phyloP scores from a whole-genome alignment of 2,888 invertebrate genomes.

The Agriotes lineatus region DNA sequence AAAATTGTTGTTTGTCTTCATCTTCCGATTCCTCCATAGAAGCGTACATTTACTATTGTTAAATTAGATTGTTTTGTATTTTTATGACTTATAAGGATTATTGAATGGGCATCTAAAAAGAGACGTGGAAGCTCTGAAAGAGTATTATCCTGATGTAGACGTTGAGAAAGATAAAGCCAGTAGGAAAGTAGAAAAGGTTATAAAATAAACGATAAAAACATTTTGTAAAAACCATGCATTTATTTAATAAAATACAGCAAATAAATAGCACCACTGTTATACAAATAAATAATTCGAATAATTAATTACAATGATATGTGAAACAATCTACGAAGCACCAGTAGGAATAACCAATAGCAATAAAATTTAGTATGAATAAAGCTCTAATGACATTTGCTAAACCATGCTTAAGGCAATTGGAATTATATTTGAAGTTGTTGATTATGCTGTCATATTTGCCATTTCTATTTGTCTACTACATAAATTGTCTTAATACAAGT shows the following conservation, averaged over 20 bases:
- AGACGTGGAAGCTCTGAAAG: conserved; percentile 76
- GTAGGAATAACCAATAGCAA: neutral
- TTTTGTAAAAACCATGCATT: conserved; percentile 23
- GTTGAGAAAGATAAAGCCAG: conserved; percentile 74
- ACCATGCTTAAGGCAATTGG: neutral
- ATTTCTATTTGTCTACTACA: neutral
- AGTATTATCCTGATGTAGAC: conserved; percentile 82
- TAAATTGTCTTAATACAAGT: neutral
- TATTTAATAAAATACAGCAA: conserved; percentile 27
- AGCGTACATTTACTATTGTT: too few species aligned
- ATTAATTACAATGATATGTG: conserved; percentile 19
- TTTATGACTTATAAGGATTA: too few species aligned
- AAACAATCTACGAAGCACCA: conserved; percentile 14
- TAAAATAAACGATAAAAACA: neutral
- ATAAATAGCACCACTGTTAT: conserved; percentile 31
- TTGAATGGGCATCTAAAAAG: conserved; percentile 82
- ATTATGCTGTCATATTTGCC: neutral
- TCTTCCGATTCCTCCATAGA: too few species aligned
- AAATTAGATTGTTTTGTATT: too few species aligned
- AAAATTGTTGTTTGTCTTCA: too few species aligned
- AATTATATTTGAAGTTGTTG: neutral
- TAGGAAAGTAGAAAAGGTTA: conserved; percentile 71
- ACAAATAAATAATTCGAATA: conserved; percentile 10
- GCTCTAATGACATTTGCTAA: neutral
- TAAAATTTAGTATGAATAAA: neutral